These are phyloP conservation scores for Oasisia sp. DNA, from an alignment of 2,888 invertebrate genomes.

Conservation along the genomic window DNA sequence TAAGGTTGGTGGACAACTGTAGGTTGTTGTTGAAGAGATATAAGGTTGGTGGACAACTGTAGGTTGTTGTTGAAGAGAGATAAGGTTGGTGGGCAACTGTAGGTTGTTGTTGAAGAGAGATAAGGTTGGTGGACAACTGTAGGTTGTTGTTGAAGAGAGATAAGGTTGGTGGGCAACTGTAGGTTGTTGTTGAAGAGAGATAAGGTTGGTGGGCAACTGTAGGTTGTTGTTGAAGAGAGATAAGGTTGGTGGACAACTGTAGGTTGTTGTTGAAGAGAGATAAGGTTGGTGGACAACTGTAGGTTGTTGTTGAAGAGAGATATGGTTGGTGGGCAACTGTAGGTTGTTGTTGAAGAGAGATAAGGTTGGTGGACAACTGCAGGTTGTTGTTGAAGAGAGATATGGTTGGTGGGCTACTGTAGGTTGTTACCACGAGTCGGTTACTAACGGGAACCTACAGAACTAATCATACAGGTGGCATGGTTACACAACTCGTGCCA, in stretches of 20 bases:
- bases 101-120: conserved; percentile 74
- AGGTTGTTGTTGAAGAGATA: conserved; percentile 74
- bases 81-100: conserved; percentile 65
- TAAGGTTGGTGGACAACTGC: conserved; percentile 65
- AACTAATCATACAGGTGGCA: no score
- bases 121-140: conserved; percentile 65
- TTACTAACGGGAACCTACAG: no score
- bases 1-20: conserved; percentile 65
- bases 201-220: conserved; percentile 65
- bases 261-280: conserved; percentile 74
- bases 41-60: conserved; percentile 65
- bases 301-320: conserved; percentile 74
- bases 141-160: conserved; percentile 74
- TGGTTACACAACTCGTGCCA: no score
- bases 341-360: conserved; percentile 74
- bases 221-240: conserved; percentile 74
- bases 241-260: conserved; percentile 65
- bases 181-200: conserved; percentile 74
- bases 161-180: conserved; percentile 65
- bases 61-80: conserved; percentile 74
- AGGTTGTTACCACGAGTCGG: no score
- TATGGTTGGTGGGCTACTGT: conserved; percentile 65
- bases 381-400: conserved; percentile 74
- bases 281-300: conserved; percentile 65
- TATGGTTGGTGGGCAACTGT: conserved; percentile 65